These are phyloP conservation scores for Falcaria lacertinaria DNA, from an alignment of 2,888 invertebrate genomes.

Conservation along the genomic window DNA sequence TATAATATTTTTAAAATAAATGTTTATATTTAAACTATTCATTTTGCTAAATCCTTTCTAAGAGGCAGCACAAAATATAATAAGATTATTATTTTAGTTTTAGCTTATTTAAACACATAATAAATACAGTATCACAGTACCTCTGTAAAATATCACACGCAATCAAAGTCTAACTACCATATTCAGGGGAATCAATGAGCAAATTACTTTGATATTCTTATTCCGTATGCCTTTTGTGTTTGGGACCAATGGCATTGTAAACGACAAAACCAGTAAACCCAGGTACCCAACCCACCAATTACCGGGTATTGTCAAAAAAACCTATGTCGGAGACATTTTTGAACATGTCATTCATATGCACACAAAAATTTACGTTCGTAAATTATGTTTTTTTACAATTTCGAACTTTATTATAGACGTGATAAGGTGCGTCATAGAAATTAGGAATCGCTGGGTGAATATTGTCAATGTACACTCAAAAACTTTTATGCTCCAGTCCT, in stretches of 20 bases:
- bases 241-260: slow-evolving; percentile 59
- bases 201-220: slow-evolving; percentile 66
- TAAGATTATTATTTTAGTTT: too few relatives aligned
- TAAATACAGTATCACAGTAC: too few relatives aligned
- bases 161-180: slow-evolving; percentile 35
- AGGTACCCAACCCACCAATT: slow-evolving; percentile 80
- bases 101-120: too few relatives aligned
- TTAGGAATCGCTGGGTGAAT: slow-evolving; percentile 10
- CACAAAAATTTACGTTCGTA: slow-evolving; percentile 7
- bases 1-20: too few relatives aligned
- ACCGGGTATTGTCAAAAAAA: slow-evolving; percentile 68
- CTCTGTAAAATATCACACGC: slow-evolving; percentile 14
- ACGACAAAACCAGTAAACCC: slow-evolving; percentile 67
- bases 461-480: slow-evolving; percentile 48
- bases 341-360: slow-evolving; percentile 68
- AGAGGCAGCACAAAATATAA: too few relatives aligned
- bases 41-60: too few relatives aligned
- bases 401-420: slow-evolving; percentile 20
- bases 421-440: slow-evolving; percentile 2
- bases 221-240: slow-evolving; percentile 52
- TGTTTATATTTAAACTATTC: too few relatives aligned
- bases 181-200: slow-evolving; percentile 50
- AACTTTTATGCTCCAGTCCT: slow-evolving; percentile 68
- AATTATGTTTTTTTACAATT: slow-evolving; percentile 17
- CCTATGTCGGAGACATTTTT: slow-evolving; percentile 71